phyloP scores from a whole-genome alignment of 1,140 invertebrate species.

The Drosophila varians region DNA sequence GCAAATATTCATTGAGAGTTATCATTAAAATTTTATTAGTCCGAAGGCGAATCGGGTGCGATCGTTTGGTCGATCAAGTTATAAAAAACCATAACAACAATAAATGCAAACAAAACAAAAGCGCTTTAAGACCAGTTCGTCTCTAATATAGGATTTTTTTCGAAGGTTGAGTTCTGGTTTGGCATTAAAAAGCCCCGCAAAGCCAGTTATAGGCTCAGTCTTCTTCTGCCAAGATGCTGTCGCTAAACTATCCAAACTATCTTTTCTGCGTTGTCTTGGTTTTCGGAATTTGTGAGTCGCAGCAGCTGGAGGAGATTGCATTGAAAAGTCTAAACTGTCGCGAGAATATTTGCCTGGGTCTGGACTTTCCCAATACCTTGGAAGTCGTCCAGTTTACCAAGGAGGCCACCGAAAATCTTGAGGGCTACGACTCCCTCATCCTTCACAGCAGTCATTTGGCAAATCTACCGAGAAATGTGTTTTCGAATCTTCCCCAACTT shows the following conservation, averaged over 20 bases:
- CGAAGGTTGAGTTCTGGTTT: slow-evolving; percentile 19
- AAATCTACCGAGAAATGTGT: slow-evolving; percentile 55
- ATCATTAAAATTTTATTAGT: slow-evolving; percentile 55
- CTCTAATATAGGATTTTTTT: slow-evolving; percentile 9
- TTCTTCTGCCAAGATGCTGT: slow-evolving; percentile 24
- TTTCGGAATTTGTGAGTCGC: slow-evolving; percentile 2
- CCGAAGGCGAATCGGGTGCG: slow-evolving; percentile 24
- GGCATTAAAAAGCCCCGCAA: slow-evolving; percentile 45
- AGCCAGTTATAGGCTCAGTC: slow-evolving; percentile 46
- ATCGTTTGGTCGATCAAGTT: not conserved
- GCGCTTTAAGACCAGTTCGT: slow-evolving; percentile 46
- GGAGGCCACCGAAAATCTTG: slow-evolving; percentile 6
- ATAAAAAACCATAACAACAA: not conserved
- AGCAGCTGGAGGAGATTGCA: slow-evolving; percentile 11
- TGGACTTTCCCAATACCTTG: slow-evolving; percentile 27
- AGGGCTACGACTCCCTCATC: slow-evolving; percentile 26
- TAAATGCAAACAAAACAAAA: slow-evolving; percentile 26
- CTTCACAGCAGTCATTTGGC: slow-evolving; percentile 45
- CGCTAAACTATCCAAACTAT: slow-evolving; percentile 41
- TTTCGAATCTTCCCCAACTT: slow-evolving; percentile 35
- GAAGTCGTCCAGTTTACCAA: slow-evolving; percentile 46
- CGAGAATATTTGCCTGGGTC: slow-evolving; percentile 36
- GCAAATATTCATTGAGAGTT: slow-evolving; percentile 45
- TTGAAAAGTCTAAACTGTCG: slow-evolving; percentile 40
- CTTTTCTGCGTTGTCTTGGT: slow-evolving; percentile 8